These are phyloP conservation scores for Podarcis muralis DNA, from an alignment of 2,113 vertebrate genomes.

Conservation along the genomic window DNA sequence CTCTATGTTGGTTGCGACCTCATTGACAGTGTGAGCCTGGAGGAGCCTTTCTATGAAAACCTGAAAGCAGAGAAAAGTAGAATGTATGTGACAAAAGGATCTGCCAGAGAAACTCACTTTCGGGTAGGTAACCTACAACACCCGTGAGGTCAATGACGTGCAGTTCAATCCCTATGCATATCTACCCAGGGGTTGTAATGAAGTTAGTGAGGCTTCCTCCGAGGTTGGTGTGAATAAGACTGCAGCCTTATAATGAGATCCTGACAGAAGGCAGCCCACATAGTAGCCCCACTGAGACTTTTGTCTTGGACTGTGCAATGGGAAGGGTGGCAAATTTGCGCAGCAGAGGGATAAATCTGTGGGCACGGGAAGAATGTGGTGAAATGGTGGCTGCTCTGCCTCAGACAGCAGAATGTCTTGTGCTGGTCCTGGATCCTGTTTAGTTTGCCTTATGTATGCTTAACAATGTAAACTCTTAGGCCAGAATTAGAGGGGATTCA, in stretches of 20 bases:
- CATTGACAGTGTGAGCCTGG: slow-evolving; percentile 90
- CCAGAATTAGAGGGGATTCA: neutral
- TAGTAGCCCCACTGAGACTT: no score
- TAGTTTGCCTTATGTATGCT: neutral
- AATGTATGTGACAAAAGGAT: slow-evolving; percentile 91
- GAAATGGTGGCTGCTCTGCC: no score
- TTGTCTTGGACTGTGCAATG: no score
- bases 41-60: slow-evolving; percentile 93
- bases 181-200: neutral
- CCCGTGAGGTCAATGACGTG: neutral
- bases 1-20: slow-evolving; percentile 92
- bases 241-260: neutral
- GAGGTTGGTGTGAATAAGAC: neutral
- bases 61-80: slow-evolving; percentile 81
- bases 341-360: no score
- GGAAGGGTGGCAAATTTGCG: no score
- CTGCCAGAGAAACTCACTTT: slow-evolving; percentile 90
- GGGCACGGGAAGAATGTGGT: no score
- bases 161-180: neutral
- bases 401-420: no score
- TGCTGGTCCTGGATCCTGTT: neutral
- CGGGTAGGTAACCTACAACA: slow-evolving; percentile 79
- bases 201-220: neutral
- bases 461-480: neutral
- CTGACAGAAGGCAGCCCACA: no score